Percentiles rank a stretch among this genome's conserved stretches.
phyloP scores from a whole-genome alignment of 2,888 invertebrate genomes.

The Euphydryas editha region DNA sequence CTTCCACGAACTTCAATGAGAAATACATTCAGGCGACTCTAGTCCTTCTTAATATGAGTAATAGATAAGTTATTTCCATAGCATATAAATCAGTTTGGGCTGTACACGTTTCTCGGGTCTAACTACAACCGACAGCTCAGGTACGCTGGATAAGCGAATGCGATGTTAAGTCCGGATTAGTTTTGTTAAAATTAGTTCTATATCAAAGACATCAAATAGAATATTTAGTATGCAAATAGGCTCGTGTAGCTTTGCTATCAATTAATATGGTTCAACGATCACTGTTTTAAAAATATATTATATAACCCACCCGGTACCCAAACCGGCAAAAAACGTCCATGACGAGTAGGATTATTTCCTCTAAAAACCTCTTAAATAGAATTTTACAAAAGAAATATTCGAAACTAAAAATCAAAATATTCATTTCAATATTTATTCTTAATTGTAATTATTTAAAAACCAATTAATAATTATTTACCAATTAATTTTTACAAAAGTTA shows the following conservation, averaged over 20 bases:
- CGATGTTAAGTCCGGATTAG: conserved; percentile 27
- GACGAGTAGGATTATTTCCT: no score
- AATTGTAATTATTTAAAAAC: no score
- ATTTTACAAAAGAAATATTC: no score
- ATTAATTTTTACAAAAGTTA: no score
- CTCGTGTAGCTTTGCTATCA: not conserved
- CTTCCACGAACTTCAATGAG: not conserved
- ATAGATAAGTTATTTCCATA: not conserved
- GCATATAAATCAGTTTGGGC: not conserved
- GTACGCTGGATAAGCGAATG: conserved; percentile 18
- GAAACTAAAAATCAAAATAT: no score
- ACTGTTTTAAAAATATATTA: not conserved
- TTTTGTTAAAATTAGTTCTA: conserved; percentile 23
- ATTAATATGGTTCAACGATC: not conserved
- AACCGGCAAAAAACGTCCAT: no score
- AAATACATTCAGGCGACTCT: conserved; percentile 7
- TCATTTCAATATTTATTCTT: no score
- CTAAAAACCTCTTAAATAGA: no score
- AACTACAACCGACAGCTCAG: conserved; percentile 12
- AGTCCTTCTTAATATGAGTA: not conserved
- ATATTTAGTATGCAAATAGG: conserved; percentile 14
- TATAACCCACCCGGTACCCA: no score
- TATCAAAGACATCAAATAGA: conserved; percentile 27
- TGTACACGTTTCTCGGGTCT: not conserved
- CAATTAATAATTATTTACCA: no score